phyloP scores from a whole-genome alignment of 2,888 invertebrate genomes.

The Aleiodes leptofemur region DNA sequence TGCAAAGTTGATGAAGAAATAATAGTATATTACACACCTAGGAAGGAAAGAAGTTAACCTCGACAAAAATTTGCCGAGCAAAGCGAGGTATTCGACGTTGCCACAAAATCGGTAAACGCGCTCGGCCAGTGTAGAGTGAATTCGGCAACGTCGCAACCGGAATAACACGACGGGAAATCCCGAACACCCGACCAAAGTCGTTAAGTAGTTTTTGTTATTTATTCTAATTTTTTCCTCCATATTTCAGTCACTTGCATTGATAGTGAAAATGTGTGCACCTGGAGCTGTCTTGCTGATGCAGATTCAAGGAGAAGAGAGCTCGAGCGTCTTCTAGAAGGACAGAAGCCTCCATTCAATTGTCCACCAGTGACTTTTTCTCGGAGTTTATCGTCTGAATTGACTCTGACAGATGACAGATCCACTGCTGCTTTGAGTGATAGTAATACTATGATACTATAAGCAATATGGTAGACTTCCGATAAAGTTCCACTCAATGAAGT shows the following conservation, averaged over 20 bases:
- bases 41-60: too few relatives aligned
- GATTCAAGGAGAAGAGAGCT: conserved; percentile 53
- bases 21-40: too few relatives aligned
- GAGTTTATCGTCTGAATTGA: background rate
- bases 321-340: conserved; percentile 52
- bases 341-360: conserved; percentile 56
- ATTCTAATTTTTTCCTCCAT: background rate
- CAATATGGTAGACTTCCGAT: background rate
- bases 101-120: too few relatives aligned
- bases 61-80: too few relatives aligned
- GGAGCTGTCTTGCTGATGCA: conserved; percentile 53
- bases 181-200: too few relatives aligned
- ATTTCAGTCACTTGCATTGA: conserved; percentile 56
- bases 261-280: conserved; percentile 55
- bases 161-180: too few relatives aligned
- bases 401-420: background rate
- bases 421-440: background rate
- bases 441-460: background rate
- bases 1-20: too few relatives aligned
- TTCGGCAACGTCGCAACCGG: too few relatives aligned
- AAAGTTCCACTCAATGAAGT: too few relatives aligned
- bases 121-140: too few relatives aligned
- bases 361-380: background rate
- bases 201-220: too few relatives aligned
- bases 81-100: too few relatives aligned